Evolutionary conservation across 2,113 vertebrate species (phyloP).

Genomic region (Oncorhynchus masou): DNA sequence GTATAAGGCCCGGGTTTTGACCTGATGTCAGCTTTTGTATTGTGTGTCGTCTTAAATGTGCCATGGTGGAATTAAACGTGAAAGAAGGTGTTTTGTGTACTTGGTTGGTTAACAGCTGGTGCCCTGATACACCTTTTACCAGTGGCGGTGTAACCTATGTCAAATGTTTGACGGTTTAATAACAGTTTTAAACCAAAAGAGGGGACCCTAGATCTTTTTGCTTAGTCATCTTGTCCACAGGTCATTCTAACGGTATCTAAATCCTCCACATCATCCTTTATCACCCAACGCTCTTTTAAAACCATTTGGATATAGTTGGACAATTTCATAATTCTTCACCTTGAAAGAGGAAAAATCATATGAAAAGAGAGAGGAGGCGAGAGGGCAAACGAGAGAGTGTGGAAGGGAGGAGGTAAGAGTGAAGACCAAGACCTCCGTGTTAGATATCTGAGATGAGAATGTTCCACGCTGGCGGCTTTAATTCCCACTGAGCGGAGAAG

Average conservation of each 20-base stretch:
- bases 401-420: background rate
- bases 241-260: no score
- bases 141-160: no score
- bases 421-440: background rate
- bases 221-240: background rate
- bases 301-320: no score
- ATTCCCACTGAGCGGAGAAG: background rate
- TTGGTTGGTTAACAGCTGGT: constrained; percentile 19
- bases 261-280: no score
- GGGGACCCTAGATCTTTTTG: background rate
- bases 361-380: background rate
- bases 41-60: constrained; percentile 78
- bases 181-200: background rate
- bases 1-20: constrained; percentile 42
- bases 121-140: background rate
- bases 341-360: no score
- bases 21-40: constrained; percentile 74
- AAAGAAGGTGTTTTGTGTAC: constrained; percentile 62
- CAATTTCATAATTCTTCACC: no score
- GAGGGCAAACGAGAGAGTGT: constrained; percentile 11
- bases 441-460: background rate
- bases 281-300: no score
- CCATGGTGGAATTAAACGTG: constrained; percentile 77
- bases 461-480: background rate
- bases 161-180: background rate